Base-by-base conservation (phyloP, 2,888 invertebrate species). In the Lithophane socia region DNA sequence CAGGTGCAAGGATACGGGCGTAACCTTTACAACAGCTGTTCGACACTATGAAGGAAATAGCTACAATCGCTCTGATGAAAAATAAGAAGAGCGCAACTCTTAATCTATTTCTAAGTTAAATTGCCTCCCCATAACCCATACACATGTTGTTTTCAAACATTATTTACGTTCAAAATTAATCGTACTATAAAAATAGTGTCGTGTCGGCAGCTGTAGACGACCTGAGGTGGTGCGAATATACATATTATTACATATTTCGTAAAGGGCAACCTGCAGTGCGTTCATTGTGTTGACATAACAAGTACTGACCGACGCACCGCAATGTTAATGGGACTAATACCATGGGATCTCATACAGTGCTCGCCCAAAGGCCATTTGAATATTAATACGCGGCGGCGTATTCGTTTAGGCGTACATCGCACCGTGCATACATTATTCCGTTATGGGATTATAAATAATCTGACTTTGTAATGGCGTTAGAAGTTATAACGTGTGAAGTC, bases 21-120 rank as follows among this genome's bases (percentile, higher is more conserved):
- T 95, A 94, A 94, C 95, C 94, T 95, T 95, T 94, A 89, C 86
- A 93, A 94, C 96, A 96, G 96, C 96, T 96, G 96, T 93, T 94
- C 91, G 83, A 90, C 90, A 86, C 92, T 90, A 91, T 90, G 90
- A 88, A 93, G 94, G 94, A 94, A 95, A 94, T 92, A 89, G 88
- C 92, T 92, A 88, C 90, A 90, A 92, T 92, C 91, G 86, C 83
- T 79, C 88, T 88, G 84, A 89, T 89, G 91, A 90, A 90, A 91
- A 93, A 92, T 91, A 91, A 92, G 89, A 92, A 88, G 86, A 91
- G 81, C 82, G 76, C 86, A 86, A 85, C 88, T 91, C 77, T 76
- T 93, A 94, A 95, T 95, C 94, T 94, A 94, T 94, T 93, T 90
- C 93, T 92, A 94, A 92, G 89, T 87, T 92, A 91, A 90, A 89